Percentiles rank a stretch among this genome's conserved stretches.
Evolutionary conservation across 2,113 vertebrate genomes (phyloP).

Genomic region (Notarius lentiginosus): DNA sequence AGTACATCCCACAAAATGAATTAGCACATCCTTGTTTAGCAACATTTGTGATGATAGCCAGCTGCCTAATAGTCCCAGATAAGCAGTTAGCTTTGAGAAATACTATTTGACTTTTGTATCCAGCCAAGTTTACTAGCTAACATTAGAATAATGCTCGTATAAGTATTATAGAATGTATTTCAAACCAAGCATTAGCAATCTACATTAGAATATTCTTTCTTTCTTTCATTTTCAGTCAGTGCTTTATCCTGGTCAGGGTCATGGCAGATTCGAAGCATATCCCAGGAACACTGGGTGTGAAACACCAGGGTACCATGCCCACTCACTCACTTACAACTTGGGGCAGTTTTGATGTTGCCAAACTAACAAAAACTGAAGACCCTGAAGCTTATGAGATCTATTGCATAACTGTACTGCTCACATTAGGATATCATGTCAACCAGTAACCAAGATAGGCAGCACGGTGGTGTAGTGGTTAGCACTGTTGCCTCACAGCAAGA

Average conservation of each 20-base stretch:
- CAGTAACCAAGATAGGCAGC: neutral
- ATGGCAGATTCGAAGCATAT: neutral
- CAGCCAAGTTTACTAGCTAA: neutral
- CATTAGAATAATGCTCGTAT: neutral
- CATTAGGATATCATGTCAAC: neutral
- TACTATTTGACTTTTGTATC: neutral
- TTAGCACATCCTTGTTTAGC: neutral
- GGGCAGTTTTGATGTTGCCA: neutral
- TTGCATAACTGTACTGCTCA: neutral
- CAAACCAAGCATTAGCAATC: neutral
- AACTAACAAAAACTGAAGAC: no score
- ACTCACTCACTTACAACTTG: neutral
- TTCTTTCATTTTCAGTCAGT: neutral
- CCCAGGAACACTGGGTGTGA: neutral
- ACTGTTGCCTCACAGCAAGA: no score
- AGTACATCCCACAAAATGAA: neutral
- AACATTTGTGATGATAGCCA: neutral
- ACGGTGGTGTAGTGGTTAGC: no score
- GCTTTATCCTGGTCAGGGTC: neutral
- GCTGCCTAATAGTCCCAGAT: neutral
- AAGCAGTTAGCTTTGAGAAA: neutral
- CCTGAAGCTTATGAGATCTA: neutral
- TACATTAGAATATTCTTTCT: neutral
- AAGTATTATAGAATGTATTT: no score
- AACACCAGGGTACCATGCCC: neutral